Conservation (phyloP, 2,113 vertebrate genomes). For the Myodes glareolus region DNA sequence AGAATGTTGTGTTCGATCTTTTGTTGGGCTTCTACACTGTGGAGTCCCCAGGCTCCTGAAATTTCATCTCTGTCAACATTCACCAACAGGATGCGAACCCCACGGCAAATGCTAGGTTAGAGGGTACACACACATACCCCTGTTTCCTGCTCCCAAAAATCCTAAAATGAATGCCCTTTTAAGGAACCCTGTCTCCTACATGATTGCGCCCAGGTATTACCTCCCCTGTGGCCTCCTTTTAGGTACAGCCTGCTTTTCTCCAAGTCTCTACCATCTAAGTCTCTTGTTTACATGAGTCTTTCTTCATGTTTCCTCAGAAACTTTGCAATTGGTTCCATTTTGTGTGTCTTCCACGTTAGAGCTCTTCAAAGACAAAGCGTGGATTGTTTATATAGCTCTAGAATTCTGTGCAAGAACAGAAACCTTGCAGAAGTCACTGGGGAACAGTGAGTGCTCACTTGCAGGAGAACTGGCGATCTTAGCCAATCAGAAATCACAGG, state of each 20-base stretch:
- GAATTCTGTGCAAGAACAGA: not conserved
- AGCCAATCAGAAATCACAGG: not conserved
- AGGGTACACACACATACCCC: rapidly evolving
- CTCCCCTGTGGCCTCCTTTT: rapidly evolving
- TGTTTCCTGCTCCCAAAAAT: not conserved
- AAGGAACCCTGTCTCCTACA: not conserved
- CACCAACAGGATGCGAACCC: not conserved
- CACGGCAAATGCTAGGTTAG: not conserved
- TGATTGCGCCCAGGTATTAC: rapidly evolving
- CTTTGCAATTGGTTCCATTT: not conserved
- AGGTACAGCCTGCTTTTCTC: not conserved
- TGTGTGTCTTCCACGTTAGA: rapidly evolving
- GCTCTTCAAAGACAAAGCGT: rapidly evolving
- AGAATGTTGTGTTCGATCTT: not conserved
- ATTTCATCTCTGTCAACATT: rapidly evolving
- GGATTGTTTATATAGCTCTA: not conserved
- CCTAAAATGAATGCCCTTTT: rapidly evolving
- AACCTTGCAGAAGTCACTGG: no score
- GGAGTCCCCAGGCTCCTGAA: not conserved
- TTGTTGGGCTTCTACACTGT: not conserved
- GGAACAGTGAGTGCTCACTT: not conserved
- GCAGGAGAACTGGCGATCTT: not conserved
- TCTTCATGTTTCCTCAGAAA: not conserved
- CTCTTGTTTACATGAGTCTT: rapidly evolving
- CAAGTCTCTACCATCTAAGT: not conserved